Evolutionary conservation across 2,797 vertebrate species (phyloP), one percentile per base, ranked within the genome.

Genomic region (Crax fasciolata): DNA sequence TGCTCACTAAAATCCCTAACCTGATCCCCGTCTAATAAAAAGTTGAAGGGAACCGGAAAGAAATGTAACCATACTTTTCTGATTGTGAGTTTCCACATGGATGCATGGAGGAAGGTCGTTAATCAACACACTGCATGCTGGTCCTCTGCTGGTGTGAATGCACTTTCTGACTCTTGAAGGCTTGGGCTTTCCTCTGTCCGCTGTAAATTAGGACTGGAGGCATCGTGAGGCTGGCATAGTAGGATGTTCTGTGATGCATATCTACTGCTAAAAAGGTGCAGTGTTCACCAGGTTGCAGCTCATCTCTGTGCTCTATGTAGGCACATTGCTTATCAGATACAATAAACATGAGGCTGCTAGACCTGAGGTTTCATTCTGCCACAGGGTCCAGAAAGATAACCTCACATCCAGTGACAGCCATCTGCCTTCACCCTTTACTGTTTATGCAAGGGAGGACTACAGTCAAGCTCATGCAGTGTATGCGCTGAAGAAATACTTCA

Each of bases 371-470:
- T 83, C 20, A 6, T 38, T 44, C n/a, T 80, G 51, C 27, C 38
- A 16, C n/a, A 30, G 30, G 11, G 19, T 18, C 32, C 3, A 38
- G 73, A 49, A 83, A 23, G 39, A n/a, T 21, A 89, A 23, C 11
- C 3, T 5, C 0, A 1, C n/a, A 58, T 74, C 58, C 49, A 55
- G 1, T 6, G 49, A 55, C 16, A 63, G 8, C 3, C 15, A 28
- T 65, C 71, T 63, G 17, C 81, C 66, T 75, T 75, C n/a, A 67
- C 18, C 25, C 8, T 15, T 2, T 2, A 23, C n/a, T 15, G 5
- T 61, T 63, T 27, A 6, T 46, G n/a, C 10, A 58, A 77, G 52
- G n/a, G 28, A 25, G 12, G 13, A 30, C 67, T 75, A 35, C 30
- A 38, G 6, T 41, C 51, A 82, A 59, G 35, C 52, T 10, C 46